Conservation (phyloP, 2,113 vertebrate species). For the Pseudonaja textilis region DNA sequence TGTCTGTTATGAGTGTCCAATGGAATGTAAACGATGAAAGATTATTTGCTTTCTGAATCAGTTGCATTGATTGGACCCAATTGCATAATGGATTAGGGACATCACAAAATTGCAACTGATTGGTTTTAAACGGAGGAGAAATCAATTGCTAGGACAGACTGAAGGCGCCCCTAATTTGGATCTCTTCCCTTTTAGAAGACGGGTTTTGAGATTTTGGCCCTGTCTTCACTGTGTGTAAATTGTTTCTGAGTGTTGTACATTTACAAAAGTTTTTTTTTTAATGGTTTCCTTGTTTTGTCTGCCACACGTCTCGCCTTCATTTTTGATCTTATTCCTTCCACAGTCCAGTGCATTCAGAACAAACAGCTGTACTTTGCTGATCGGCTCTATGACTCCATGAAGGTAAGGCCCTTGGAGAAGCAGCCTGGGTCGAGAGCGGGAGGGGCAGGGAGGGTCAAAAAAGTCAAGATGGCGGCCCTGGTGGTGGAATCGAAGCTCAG, state of each 20-base stretch:
- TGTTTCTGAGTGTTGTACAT: not conserved
- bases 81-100: not conserved
- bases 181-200: not conserved
- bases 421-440: fast-evolving
- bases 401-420: conserved; percentile 72
- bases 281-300: not conserved
- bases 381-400: conserved; percentile 89
- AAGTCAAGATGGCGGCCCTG: not conserved
- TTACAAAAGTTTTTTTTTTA: not conserved
- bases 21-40: not conserved
- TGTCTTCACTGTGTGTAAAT: too few species aligned
- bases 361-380: conserved; percentile 92
- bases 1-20: not conserved
- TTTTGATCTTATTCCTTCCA: conserved; percentile 26
- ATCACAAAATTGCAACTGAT: not conserved
- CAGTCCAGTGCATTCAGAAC: conserved; percentile 96
- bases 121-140: not conserved
- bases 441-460: not conserved
- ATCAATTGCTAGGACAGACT: not conserved
- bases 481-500: not conserved
- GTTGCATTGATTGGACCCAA: too few species aligned
- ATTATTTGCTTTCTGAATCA: not conserved
- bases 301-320: not conserved
- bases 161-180: not conserved
- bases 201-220: not conserved